Percentiles rank a stretch among this genome's conserved stretches.
phyloP scores from a whole-genome alignment of 2,113 vertebrate species.

The Furnarius figulus region DNA sequence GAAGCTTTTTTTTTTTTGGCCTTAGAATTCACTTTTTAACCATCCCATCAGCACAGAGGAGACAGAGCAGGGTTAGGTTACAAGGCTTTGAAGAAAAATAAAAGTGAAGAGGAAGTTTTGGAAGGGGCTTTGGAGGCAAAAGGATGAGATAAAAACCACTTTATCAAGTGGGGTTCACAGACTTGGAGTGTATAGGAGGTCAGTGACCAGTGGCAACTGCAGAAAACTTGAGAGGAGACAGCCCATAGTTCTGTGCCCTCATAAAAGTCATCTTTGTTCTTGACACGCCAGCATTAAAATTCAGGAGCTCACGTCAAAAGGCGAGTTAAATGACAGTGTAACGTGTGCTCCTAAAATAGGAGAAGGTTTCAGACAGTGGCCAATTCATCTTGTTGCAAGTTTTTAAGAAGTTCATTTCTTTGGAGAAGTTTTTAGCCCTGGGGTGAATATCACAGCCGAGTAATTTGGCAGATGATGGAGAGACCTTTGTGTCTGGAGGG shows the following conservation, averaged over 20 bases:
- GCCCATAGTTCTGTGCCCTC: background rate
- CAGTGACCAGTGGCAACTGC: background rate
- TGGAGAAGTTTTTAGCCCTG: slow-evolving; percentile 40
- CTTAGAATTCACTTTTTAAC: background rate
- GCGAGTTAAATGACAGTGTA: slow-evolving; percentile 14
- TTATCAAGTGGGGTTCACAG: too few species aligned
- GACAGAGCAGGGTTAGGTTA: background rate
- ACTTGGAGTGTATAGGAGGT: background rate
- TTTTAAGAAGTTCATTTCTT: slow-evolving; percentile 16
- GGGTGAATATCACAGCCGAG: background rate
- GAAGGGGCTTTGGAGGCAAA: background rate
- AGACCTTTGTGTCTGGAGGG: background rate
- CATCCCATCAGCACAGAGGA: background rate
- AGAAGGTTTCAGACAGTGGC: slow-evolving; percentile 43
- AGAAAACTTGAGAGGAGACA: background rate
- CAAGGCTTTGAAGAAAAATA: background rate
- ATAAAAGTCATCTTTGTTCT: slow-evolving; percentile 34
- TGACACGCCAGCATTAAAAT: slow-evolving; percentile 57
- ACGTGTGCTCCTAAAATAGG: slow-evolving; percentile 56
- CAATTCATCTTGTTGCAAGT: slow-evolving; percentile 49
- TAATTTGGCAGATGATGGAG: slow-evolving; percentile 39
- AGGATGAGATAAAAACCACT: background rate
- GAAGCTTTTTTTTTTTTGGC: background rate
- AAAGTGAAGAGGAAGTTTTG: background rate
- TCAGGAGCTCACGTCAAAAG: slow-evolving; percentile 51